Percentiles rank a stretch among this genome's conserved stretches.
These are phyloP conservation scores for Ascidia mentula DNA, from an alignment of 23 tunicate genomes.

Conservation along the genomic window DNA sequence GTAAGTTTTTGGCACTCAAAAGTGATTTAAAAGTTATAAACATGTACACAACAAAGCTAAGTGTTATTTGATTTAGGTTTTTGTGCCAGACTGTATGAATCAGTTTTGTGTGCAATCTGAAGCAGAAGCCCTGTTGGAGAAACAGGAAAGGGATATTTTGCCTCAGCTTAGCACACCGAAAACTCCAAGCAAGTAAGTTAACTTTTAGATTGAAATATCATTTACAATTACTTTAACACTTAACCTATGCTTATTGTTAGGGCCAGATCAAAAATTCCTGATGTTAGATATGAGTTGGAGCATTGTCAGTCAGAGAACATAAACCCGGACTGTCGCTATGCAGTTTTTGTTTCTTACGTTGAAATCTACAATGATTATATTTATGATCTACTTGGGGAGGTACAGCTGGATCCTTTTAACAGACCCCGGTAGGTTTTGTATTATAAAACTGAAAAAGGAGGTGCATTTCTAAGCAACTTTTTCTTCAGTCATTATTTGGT, in stretches of 20 bases:
- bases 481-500: neutral
- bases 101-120: slow-evolving; percentile 73
- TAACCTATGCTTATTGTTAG: neutral
- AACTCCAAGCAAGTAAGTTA: slow-evolving; percentile 51
- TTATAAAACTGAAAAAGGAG: no score
- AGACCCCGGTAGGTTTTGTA: slow-evolving; percentile 65
- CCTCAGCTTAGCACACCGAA: slow-evolving; percentile 57
- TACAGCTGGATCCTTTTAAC: slow-evolving; percentile 57
- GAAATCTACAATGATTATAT: slow-evolving; percentile 96
- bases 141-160: slow-evolving; percentile 83
- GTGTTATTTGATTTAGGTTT: slow-evolving; percentile 29
- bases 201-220: neutral
- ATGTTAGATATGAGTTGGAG: slow-evolving; percentile 65
- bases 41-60: neutral
- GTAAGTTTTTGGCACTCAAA: slow-evolving; percentile 15
- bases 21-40: neutral
- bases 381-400: slow-evolving; percentile 87
- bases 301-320: slow-evolving; percentile 66
- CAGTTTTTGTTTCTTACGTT: slow-evolving; percentile 91
- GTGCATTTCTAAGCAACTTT: neutral
- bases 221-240: neutral
- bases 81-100: slow-evolving; percentile 86
- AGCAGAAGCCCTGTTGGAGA: slow-evolving; percentile 80
- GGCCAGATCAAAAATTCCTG: slow-evolving; percentile 11
- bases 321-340: slow-evolving; percentile 75